A percentile compares a stretch with the other conserved stretches of the same genome.
phyloP scores from a whole-genome alignment of 2,797 vertebrate genomes.

The Chaetodon trifasciatus region DNA sequence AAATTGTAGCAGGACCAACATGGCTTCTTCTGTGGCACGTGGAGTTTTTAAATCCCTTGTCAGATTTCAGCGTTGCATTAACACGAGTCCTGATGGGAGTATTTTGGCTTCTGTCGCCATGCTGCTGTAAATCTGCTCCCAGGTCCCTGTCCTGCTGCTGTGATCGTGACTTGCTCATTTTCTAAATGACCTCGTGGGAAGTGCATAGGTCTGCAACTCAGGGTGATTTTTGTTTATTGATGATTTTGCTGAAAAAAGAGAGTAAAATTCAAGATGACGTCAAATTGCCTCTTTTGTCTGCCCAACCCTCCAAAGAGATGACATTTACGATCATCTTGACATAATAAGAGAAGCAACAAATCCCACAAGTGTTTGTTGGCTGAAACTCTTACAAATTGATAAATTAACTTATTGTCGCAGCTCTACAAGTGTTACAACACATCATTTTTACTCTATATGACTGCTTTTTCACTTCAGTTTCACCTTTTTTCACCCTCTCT shows the following conservation, averaged over 20 bases:
- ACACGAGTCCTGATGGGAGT: slow-evolving; percentile 36
- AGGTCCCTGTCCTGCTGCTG: slow-evolving; percentile 20
- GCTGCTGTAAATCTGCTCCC: slow-evolving; percentile 39
- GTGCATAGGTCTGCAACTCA: neutral
- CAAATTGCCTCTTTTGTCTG: neutral
- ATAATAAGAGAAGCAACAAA: no score
- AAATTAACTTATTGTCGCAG: no score
- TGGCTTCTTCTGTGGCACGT: slow-evolving; percentile 34
- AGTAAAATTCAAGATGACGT: neutral
- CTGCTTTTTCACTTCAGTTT: neutral
- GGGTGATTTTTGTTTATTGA: neutral
- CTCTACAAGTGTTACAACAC: neutral
- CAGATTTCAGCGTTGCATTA: slow-evolving; percentile 51
- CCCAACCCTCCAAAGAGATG: no score
- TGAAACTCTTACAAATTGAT: no score
- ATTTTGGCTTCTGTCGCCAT: slow-evolving; percentile 45
- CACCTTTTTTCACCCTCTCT: neutral
- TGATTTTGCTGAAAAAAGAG: neutral
- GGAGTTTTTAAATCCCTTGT: slow-evolving; percentile 54
- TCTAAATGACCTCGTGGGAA: slow-evolving; percentile 10
- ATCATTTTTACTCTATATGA: neutral
- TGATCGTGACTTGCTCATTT: slow-evolving; percentile 4
- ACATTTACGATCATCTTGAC: no score
- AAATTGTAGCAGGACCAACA: neutral
- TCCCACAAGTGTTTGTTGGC: no score